These are phyloP conservation scores for Drosophila subpulchrella DNA, from an alignment of 1,140 invertebrate species.

Conservation along the genomic window DNA sequence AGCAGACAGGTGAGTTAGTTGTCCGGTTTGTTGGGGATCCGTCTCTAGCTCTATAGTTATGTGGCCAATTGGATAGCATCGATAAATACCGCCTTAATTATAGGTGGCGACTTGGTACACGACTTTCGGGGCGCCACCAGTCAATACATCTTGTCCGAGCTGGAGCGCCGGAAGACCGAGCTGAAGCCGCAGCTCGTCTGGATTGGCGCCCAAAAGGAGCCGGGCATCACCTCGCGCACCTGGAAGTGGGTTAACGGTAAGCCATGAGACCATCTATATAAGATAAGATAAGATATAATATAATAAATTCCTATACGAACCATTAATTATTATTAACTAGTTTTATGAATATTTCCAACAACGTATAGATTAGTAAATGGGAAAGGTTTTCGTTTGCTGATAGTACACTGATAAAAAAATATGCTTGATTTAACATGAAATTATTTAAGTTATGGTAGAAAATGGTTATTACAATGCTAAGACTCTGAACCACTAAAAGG, in stretches of 20 bases:
- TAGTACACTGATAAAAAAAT: too few species aligned
- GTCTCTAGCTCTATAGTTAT: not conserved
- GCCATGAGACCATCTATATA: slow-evolving; percentile 21
- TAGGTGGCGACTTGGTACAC: slow-evolving; percentile 92
- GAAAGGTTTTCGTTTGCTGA: too few species aligned
- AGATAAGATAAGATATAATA: too few species aligned
- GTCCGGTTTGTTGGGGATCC: not conserved
- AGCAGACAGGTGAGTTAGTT: slow-evolving; percentile 85
- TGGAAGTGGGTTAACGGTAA: slow-evolving; percentile 97
- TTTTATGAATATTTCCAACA: too few species aligned
- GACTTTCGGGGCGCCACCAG: slow-evolving; percentile 88
- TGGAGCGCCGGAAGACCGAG: slow-evolving; percentile 91
- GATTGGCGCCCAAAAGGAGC: slow-evolving; percentile 96
- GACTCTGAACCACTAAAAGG: too few species aligned
- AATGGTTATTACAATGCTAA: too few species aligned
- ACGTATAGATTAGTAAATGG: too few species aligned
- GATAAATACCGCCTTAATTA: slow-evolving; percentile 1
- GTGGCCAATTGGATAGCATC: not conserved
- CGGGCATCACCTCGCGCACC: slow-evolving; percentile 91
- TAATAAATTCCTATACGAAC: too few species aligned
- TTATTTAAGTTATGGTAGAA: not conserved
- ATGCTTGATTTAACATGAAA: too few species aligned
- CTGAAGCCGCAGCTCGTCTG: slow-evolving; percentile 94
- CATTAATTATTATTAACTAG: too few species aligned
- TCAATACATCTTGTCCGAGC: slow-evolving; percentile 91